A percentile compares a stretch with the other conserved stretches of the same genome.
Evolutionary conservation across 2,113 vertebrate genomes (phyloP).

Genomic region (Alexandromys fortis): DNA sequence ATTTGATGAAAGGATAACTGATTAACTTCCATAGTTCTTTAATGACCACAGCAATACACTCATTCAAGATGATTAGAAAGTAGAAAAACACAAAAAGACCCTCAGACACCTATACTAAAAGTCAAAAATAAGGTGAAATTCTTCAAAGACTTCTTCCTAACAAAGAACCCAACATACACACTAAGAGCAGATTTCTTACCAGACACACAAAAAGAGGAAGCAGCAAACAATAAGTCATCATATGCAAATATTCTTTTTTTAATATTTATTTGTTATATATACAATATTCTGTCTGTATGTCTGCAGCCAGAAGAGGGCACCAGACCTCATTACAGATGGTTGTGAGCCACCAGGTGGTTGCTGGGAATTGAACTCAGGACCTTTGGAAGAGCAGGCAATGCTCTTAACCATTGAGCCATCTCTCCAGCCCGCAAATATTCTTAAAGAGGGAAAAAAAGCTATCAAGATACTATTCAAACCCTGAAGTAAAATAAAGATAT

Average conservation of each 20-base stretch:
- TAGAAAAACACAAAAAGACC: background rate
- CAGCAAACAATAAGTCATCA: background rate
- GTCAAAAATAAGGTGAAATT: background rate
- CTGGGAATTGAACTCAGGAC: too few species aligned
- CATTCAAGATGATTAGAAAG: background rate
- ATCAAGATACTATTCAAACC: background rate
- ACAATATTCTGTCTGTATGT: too few species aligned
- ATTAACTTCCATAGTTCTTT: constrained; percentile 14
- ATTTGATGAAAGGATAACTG: constrained; percentile 12
- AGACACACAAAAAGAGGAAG: background rate
- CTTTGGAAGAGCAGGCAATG: too few species aligned
- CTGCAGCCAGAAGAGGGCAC: too few species aligned
- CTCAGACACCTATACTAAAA: constrained; percentile 15
- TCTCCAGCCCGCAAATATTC: background rate
- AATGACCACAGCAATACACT: background rate
- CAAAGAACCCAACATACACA: background rate
- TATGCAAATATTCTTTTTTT: background rate
- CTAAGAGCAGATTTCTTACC: constrained; percentile 14
- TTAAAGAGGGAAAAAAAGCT: background rate
- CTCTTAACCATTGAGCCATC: too few species aligned
- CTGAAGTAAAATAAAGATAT: background rate
- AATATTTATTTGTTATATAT: too few species aligned
- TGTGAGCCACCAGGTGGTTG: too few species aligned
- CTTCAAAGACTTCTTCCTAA: background rate
- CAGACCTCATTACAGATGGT: too few species aligned